Base-by-base conservation (phyloP, 2,113 vertebrate genomes). In the Geococcyx californianus region DNA sequence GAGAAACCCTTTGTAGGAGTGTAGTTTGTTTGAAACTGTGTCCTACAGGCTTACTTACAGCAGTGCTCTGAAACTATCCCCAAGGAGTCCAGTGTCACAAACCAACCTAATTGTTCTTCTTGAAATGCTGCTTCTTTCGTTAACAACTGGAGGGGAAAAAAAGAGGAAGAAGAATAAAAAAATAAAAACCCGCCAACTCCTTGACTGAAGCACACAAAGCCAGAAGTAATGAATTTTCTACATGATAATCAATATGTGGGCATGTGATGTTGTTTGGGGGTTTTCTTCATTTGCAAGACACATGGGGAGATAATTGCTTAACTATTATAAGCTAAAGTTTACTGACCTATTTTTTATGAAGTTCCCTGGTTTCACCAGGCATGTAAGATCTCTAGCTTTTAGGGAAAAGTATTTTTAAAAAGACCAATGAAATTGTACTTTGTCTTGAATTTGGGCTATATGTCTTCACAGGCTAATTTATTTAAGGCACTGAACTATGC, bases 1-100 rank as follows among this genome's bases (percentile, higher is more conserved):
- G 60, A 83, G 90, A 80, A 91, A 49, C 17, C 54, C 69, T 97
- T 93, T 95, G 31, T 44, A 90, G 75, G 75, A 85, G 13, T 59
- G 66, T 77, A 83, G 83, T 88, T 97, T 97, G 77, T 97, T 97
- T 97, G 96, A 97, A 97, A 97, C 83, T 92, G 67, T 94, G 70
- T 96, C 96, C 91, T 96, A 91, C 84, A 93, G 89, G 86, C 63
- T 97, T 97, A 97, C 88, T 95, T 95, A 90, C 42, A 97, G 66
- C 62, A 88, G 56, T 52, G 74, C 75, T 96, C 94, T 95, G 84
- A 97, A 97, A 88, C 55, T 94, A 81, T 95, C 94, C 94, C 95
- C 69, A 89, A 91, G 92, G 91, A 92, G 47, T 87, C 90, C 62
- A 77, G 49, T 81, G 89, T 94, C 96, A 95, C 63, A 95, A 95